Evolutionary conservation across 1,140 invertebrate species (phyloP), one percentile per base, ranked within the genome.

Genomic region (Drosophila mojavensis): DNA sequence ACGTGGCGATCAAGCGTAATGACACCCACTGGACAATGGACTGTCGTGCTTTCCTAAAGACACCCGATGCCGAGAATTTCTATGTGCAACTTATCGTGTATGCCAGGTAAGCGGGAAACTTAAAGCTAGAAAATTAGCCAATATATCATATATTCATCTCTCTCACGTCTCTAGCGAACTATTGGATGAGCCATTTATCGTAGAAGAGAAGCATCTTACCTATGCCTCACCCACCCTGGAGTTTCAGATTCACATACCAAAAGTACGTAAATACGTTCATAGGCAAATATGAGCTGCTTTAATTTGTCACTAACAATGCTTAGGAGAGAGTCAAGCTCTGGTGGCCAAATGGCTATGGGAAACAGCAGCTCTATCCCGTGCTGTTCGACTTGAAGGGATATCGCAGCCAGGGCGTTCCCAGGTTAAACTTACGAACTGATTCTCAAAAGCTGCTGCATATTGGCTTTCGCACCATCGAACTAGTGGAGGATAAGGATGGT

Each of bases 341-440:
- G 98, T 99, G 98, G 98, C 98, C 98, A 0, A 98, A 98, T 93
- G 98, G 97, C 33, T 97, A 97, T 91, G 98, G 98, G 13, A 89
- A 94, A 11, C 98, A 97, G 91, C 93, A 92, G 1, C 93, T 99
- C 0, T 98, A 98, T 81, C 91, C 94, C 20, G 86, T 98, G 0
- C 92, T 91, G 11, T 93, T 96, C 1, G 93, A 90, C 9, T 94
- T 85, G 0, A 79, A 77, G 13, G 92, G 75, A 33, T 81, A 60
- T 54, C 43, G 36, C 13, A 50, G 11, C n/a, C 58, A 70, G 9
- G 63, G 60, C 1, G 60, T 15, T 2, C 70, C 71, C n/a, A 9
- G 24, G 3, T 15, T 78, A 0, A 69, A 45, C 26, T 73, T 65
- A 6, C 80, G 85, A 13, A 81, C 85, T 5, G 69, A 86, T 13